Base-by-base conservation (phyloP, 2,888 invertebrate species). In the Ornithoptera alexandrae region DNA sequence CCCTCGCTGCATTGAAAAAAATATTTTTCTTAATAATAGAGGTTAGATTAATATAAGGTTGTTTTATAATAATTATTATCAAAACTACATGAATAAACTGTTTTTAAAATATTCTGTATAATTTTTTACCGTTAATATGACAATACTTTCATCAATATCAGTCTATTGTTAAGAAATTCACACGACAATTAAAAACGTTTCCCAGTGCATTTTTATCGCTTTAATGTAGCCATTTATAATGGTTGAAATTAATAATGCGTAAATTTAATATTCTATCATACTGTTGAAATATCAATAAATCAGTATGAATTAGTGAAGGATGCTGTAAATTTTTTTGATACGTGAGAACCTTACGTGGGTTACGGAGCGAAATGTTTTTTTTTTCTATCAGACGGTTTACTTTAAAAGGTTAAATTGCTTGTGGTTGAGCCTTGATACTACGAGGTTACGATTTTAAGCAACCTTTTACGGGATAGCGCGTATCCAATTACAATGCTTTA, bases 381-480 rank as follows among this genome's bases (percentile, higher is more conserved):
- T 71, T 73, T 71, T 72, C 70, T 69, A 74, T 71, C 77, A 75
- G 69, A 71, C 74, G 66, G 74, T 75, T 77, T 64, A 73, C 73
- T 75, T 74, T 73, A 59, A 62, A 64, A 70, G 71, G 65, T 62
- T 65, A 71, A 71, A 70, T 70, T 71, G 67, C 59, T 68, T 72
- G 72, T 66, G 74, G 75, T 73, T 70, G 70, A 71, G 53, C 42
- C 62, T 66, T 63, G 50, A 58, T 59, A 62, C 36, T n/a, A 15
- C 8, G 46, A 46, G 57, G 62, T 20, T 66, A 68, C 64, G 60
- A n/a, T 60, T 68, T 60, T 68, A 60, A 1, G 22, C 30, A 66
- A 58, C 12, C 68, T 67, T 56, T 64, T 58, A 70, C 70, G 70
- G 70, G 74, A 71, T 65, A 22, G 20, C 20, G 65, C n/a, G 7